Evolutionary conservation across 1,140 invertebrate genomes (phyloP), one percentile per base, ranked within the genome.

Genomic region (Plectus sambesii): DNA sequence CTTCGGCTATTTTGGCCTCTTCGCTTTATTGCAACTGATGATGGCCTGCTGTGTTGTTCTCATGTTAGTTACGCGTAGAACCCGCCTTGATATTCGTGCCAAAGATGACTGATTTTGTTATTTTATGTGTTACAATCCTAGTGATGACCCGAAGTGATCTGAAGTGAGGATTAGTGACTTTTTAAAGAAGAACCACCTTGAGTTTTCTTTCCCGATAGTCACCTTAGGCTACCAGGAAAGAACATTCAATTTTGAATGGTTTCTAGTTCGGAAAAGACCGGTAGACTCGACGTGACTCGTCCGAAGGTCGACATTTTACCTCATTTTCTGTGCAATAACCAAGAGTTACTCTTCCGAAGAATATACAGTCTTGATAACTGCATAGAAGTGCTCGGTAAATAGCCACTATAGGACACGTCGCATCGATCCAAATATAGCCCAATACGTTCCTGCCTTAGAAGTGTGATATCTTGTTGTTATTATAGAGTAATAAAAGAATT

Each of bases 11-110:
- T 9, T 39, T 9, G 40, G 33, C 1, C 40, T 53, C 15, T 5
- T 24, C 2, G 20, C 49, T n/a, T 25, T 49, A 6, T 53, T 53
- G 20, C 23, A 24, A n/a, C 48, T 36, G n/a, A 26, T 42, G 42
- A 29, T 38, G 1, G 24, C 35, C 26, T 9, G 41, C 19, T 33
- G 41, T 22, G 27, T 51, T 23, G 19, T 25, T 12, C 26, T 51
- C 17, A 15, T 47, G 15, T 38, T 23, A n/a, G 27, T 51, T 8
- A 39, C 49, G 20, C 9, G 41, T 1, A 24, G 27, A 20, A 46
- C 17, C 17, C 17, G 30, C 30, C 12, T 47, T 37, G 22, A 45
- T 9, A 25, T 1, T 19, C n/a, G 5, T 15, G 3, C 22, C 2
- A 33, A 8, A 5, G 42, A 49, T 24, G 37, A 47, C 6, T 17